Base-by-base conservation (phyloP, 2,888 invertebrate species). In the Cerastoderma edule region DNA sequence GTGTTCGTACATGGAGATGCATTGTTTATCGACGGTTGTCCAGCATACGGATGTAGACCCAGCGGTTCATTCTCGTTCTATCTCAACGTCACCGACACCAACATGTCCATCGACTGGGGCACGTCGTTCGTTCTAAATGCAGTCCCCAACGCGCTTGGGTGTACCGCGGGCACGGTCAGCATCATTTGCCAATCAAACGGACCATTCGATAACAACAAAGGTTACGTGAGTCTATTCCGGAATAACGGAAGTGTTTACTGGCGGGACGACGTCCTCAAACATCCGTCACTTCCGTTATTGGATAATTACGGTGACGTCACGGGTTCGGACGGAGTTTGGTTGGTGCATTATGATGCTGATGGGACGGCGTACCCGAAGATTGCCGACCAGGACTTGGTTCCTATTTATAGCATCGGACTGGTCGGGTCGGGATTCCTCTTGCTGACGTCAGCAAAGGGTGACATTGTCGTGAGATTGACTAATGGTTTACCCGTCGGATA, bases 231-330 rank as follows among this genome's bases (percentile, higher is more conserved):
- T 48, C 63, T 88, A 13, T 75, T 80, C 44, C 76, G 72, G 0
- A 67, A 64, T 8, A 85, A 72, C 19, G 89, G 89, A 19, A 83
- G 75, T 0, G 39, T 81, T 5, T 24, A 67, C 30, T 89, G 89
- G 89, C 75, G 81, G 13, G 83, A 82, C 28, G 69, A 60, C 8
- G 75, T 82, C 22, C 77, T 88, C 27, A 65, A 74, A 6, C 67
- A 72, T 16, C 88, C 89, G 0, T 78, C 85, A 2, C 78, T 89
- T 6, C 88, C 89, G 0, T 67, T 89, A 13, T 78, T 89, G 76
- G 87, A 88, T 60, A 80, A 87, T 35, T 82, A 80, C 32, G 89
- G 89, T 39, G 87, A 87, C 70, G 75, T 87, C 63, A 88, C 88
- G 22, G 89, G 89, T 13, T 83, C 85, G 5, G 87, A 89, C 56